Base-by-base conservation (phyloP, 1,140 invertebrate species). In the Bombus soroeensis region DNA sequence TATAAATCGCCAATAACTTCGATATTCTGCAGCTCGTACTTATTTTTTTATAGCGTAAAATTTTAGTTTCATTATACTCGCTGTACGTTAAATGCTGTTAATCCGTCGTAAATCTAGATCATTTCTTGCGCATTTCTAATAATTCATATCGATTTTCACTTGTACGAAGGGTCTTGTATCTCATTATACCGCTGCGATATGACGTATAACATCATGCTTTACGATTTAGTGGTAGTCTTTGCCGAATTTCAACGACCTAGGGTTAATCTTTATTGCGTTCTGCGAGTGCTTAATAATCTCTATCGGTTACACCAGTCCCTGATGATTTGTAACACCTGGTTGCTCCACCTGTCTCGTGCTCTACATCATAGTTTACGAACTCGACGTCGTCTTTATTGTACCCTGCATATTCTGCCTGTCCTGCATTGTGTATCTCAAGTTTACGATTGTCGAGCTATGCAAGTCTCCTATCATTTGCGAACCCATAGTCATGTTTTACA, bases 331-430 rank as follows among this genome's bases (percentile, higher is more conserved):
- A 34, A 73, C 41, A n/a, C 22, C 32, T 53, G 43, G 32, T 43
- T n/a, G 5, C 73, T 25, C 12, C 47, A 53, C 47, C 6, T 34
- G 32, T 75, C 41, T 22, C 10, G 5, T 75, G 22, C 22, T 41
- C 43, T 53, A 25, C 22, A 25, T 34, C 73, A 53, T 75, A 75
- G n/a, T n/a, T 53, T 75, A 53, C 73, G 22, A 25, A 53, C 73
- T 34, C 41, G 73, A 75, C 43, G 73, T 73, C n/a, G 41, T 32
- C 73, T 75, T 75, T 75, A 75, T 53, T 75, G 73, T 53, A 25
- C 28, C 43, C 32, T n/a, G 2, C 32, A 34, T 43, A 32, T 34
- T 75, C 43, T 25, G 43, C 8, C 34, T 53, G 73, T 34, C 22
- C 73, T 28, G 73, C 43, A 15, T 53, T 34, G 41, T 43, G 32